These are phyloP conservation scores for Yponomeuta sedellus DNA, from an alignment of 2,888 invertebrate genomes.

Conservation along the genomic window DNA sequence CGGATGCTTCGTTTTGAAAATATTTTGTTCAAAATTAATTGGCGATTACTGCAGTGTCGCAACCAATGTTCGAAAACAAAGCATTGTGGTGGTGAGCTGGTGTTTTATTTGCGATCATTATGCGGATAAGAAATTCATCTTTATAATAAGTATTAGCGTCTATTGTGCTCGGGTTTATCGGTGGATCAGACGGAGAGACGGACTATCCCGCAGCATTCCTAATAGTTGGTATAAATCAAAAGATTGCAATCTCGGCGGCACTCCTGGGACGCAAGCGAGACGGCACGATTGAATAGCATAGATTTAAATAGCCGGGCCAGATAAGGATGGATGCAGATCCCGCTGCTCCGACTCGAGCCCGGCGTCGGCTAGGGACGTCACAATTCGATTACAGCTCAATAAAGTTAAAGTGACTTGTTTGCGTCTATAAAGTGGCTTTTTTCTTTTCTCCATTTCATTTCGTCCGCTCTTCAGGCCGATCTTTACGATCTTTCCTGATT, in stretches of 20 bases:
- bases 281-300: conserved; percentile 76
- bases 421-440: conserved; percentile 75
- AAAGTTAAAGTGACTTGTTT: conserved; percentile 77
- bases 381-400: conserved; percentile 77
- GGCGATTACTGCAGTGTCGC: not conserved
- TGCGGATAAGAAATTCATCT: conserved; percentile 44
- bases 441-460: conserved; percentile 58
- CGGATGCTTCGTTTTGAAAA: not conserved
- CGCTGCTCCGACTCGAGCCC: conserved; percentile 51
- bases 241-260: conserved; percentile 75
- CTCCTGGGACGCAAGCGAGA: conserved; percentile 75
- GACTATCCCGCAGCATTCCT: conserved; percentile 70
- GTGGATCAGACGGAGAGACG: conserved; percentile 61
- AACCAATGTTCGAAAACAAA: conserved; percentile 1
- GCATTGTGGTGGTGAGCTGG: not conserved
- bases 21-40: not conserved
- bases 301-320: conserved; percentile 74
- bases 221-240: conserved; percentile 77
- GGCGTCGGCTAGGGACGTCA: conserved; percentile 68
- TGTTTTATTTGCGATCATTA: conserved; percentile 6
- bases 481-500: conserved; percentile 26
- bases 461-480: conserved; percentile 33
- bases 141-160: conserved; percentile 64
- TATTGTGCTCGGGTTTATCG: conserved; percentile 67
- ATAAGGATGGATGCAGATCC: conserved; percentile 72